Evolutionary conservation across 2,797 vertebrate genomes (phyloP).

Genomic region (Etheostoma perlongum): DNA sequence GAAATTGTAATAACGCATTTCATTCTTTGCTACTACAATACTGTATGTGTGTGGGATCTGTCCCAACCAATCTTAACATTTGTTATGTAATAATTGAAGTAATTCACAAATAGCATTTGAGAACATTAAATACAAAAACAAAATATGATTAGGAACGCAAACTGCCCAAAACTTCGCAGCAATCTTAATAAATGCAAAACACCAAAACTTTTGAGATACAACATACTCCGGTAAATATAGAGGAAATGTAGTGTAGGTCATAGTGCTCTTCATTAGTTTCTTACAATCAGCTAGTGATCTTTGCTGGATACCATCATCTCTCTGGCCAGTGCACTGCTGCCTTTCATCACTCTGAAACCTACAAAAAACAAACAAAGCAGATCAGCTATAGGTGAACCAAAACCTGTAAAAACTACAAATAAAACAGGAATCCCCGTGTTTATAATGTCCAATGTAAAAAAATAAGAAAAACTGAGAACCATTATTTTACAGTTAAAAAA

Average conservation of each 20-base stretch:
- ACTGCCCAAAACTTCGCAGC: conserved; percentile 28
- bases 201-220: conserved; percentile 82
- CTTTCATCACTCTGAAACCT: conserved; percentile 85
- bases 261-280: conserved; percentile 70
- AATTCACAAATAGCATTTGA: conserved; percentile 52
- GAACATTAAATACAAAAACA: conserved; percentile 60
- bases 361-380: conserved; percentile 83
- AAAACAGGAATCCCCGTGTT: conserved; percentile 85
- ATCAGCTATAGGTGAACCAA: conserved; percentile 75
- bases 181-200: conserved; percentile 86
- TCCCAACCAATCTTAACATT: conserved; percentile 43
- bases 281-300: conserved; percentile 76
- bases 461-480: conserved; percentile 81
- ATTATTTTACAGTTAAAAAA: conserved; percentile 85
- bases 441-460: conserved; percentile 83
- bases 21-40: conserved; percentile 49
- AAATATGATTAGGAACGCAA: conserved; percentile 17
- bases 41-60: conserved; percentile 44
- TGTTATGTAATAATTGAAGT: conserved; percentile 44
- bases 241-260: conserved; percentile 82
- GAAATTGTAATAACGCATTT: conserved; percentile 38
- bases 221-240: conserved; percentile 87
- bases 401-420: neutral
- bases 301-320: conserved; percentile 88
- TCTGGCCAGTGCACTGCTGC: conserved; percentile 52